These are phyloP conservation scores for Aphis craccivora DNA, from an alignment of 1,140 invertebrate genomes.

Conservation along the genomic window DNA sequence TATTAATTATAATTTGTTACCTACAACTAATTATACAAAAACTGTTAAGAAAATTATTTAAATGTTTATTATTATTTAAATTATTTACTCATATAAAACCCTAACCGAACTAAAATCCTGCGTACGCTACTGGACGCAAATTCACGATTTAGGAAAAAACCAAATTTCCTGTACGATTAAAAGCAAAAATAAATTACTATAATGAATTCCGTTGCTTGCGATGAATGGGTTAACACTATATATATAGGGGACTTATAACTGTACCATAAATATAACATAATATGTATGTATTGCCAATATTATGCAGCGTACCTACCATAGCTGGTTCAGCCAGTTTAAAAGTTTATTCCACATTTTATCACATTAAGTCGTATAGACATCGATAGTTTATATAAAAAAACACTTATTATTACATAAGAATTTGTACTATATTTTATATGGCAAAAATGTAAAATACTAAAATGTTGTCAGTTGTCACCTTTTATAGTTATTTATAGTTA, in stretches of 20 bases:
- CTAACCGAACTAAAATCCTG: too few species aligned
- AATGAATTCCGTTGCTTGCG: background rate
- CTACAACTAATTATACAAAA: too few species aligned
- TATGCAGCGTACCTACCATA: background rate
- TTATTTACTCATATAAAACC: too few species aligned
- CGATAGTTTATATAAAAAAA: background rate
- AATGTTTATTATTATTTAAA: too few species aligned
- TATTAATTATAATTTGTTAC: too few species aligned
- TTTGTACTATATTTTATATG: background rate
- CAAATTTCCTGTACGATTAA: background rate
- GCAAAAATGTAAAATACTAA: background rate
- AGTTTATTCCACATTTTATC: conserved; percentile 17
- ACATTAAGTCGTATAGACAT: background rate
- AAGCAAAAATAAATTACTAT: background rate
- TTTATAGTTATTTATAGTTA: background rate
- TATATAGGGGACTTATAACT: background rate
- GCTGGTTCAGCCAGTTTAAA: conserved; percentile 8
- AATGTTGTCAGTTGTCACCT: background rate
- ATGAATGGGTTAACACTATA: background rate
- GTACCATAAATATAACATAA: background rate
- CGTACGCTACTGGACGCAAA: too few species aligned
- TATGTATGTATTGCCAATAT: background rate
- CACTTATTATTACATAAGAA: background rate
- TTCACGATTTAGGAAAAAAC: background rate
- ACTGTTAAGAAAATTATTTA: too few species aligned